These are phyloP conservation scores for Danaus melanippus DNA, from an alignment of 1,140 invertebrate species.

Conservation along the genomic window DNA sequence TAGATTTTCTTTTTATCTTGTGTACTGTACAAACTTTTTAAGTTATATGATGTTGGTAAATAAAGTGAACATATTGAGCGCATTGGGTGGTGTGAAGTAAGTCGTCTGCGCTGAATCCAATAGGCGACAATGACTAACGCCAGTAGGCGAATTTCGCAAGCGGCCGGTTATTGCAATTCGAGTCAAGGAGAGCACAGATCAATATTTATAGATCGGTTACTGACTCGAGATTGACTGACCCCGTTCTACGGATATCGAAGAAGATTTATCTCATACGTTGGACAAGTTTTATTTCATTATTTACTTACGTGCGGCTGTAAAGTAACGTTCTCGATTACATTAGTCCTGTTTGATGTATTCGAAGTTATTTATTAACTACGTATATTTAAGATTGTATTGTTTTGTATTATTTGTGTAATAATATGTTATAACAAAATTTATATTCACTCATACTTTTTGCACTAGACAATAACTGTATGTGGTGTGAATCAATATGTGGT, in stretches of 20 bases:
- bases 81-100: constrained; percentile 29
- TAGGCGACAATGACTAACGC: constrained; percentile 61
- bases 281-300: constrained; percentile 20
- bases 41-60: constrained; percentile 10
- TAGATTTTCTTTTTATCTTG: too few relatives aligned
- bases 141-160: constrained; percentile 55
- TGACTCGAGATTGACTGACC: constrained; percentile 44
- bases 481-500: too few relatives aligned
- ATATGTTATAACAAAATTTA: too few relatives aligned
- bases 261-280: constrained; percentile 33
- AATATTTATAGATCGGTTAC: constrained; percentile 53
- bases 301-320: constrained; percentile 10
- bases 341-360: constrained; percentile 4
- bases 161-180: constrained; percentile 46
- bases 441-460: too few relatives aligned
- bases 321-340: constrained; percentile 13
- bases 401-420: too few relatives aligned
- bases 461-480: too few relatives aligned
- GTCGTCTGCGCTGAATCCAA: constrained; percentile 40
- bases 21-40: background rate
- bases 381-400: background rate
- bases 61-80: constrained; percentile 21
- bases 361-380: constrained; percentile 6
- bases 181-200: constrained; percentile 59
- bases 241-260: constrained; percentile 39